These are phyloP conservation scores for Busseola fusca DNA, from an alignment of 2,888 invertebrate species.

Conservation along the genomic window DNA sequence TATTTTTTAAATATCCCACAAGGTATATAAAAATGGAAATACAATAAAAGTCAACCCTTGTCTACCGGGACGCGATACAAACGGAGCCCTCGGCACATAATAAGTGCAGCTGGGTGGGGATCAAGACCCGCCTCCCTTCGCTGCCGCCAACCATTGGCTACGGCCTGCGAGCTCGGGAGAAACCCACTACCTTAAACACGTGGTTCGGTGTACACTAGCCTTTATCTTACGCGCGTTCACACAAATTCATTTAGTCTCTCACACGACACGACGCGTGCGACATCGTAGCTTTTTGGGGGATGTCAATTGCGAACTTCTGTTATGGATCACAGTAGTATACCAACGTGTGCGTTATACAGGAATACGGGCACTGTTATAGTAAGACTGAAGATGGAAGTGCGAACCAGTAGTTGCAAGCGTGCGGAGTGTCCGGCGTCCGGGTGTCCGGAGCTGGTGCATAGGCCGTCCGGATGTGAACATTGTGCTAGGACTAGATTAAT, in stretches of 20 bases:
- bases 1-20: constrained; percentile 30
- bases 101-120: constrained; percentile 76
- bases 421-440: constrained; percentile 64
- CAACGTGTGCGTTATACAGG: constrained; percentile 80
- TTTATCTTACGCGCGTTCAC: constrained; percentile 86
- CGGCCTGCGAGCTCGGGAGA: constrained; percentile 66
- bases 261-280: constrained; percentile 84
- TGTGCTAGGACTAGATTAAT: constrained; percentile 83
- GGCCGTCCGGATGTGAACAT: constrained; percentile 79
- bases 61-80: constrained; percentile 64
- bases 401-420: constrained; percentile 66
- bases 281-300: constrained; percentile 82
- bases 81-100: constrained; percentile 75
- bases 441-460: constrained; percentile 68
- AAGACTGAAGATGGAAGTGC: constrained; percentile 80
- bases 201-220: constrained; percentile 76
- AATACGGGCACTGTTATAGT: constrained; percentile 82
- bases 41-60: constrained; percentile 74
- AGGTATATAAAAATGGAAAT: constrained; percentile 58
- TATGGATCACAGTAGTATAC: constrained; percentile 83
- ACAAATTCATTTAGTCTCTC: constrained; percentile 85
- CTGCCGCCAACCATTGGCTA: constrained; percentile 76
- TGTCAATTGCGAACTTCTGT: constrained; percentile 79
- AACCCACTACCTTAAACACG: constrained; percentile 77
- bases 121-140: constrained; percentile 73